Evolutionary conservation across 2,113 vertebrate species (phyloP).

Genomic region (Cyphomyrus plagiostoma): DNA sequence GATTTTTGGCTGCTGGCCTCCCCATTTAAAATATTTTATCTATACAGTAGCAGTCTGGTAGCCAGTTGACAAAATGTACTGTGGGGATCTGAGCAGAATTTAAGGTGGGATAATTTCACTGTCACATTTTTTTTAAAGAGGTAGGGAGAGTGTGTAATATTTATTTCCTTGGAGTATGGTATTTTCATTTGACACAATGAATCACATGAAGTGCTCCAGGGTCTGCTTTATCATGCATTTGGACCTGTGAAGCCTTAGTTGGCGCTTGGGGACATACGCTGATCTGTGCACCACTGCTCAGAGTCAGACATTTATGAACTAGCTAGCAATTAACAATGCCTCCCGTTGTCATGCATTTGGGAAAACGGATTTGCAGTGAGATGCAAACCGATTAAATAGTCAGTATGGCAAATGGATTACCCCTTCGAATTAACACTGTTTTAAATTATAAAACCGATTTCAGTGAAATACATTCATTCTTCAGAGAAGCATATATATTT

Average conservation of each 20-base stretch:
- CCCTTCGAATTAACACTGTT: background rate
- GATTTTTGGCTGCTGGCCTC: background rate
- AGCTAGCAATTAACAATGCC: conserved; percentile 6
- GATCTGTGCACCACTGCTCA: background rate
- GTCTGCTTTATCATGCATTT: background rate
- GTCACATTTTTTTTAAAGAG: background rate
- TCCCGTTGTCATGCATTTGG: background rate
- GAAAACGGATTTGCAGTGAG: background rate
- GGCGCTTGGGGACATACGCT: background rate
- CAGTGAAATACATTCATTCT: background rate
- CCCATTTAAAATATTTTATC: background rate
- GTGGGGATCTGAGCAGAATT: background rate
- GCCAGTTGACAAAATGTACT: background rate
- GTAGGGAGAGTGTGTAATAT: background rate
- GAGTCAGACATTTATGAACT: background rate
- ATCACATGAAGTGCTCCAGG: background rate
- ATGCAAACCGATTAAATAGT: conserved; percentile 6
- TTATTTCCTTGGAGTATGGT: background rate
- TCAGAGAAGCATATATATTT: background rate
- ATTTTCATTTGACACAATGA: background rate
- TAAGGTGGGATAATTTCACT: background rate
- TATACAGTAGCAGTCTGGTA: background rate
- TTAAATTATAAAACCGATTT: conserved; percentile 2
- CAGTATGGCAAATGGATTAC: background rate
- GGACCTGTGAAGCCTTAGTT: background rate